Percentiles rank a stretch among this genome's conserved stretches.
These are phyloP conservation scores for Monochamus alternatus DNA, from an alignment of 2,888 invertebrate species.

Conservation along the genomic window DNA sequence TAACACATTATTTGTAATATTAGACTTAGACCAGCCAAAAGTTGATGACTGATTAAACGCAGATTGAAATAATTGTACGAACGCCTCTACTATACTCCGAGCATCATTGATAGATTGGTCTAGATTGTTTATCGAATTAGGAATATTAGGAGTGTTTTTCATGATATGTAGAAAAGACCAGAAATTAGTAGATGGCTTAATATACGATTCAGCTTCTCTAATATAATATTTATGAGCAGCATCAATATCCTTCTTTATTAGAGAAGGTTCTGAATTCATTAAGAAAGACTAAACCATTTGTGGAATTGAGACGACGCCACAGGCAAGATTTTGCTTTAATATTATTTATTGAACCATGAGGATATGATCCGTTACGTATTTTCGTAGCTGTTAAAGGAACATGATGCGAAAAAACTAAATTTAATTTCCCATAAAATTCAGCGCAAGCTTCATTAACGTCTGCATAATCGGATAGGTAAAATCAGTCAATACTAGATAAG, in stretches of 20 bases:
- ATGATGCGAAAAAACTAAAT: not conserved
- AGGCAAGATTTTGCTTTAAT: constrained; percentile 1
- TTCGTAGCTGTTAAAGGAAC: not conserved
- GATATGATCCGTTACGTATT: not conserved
- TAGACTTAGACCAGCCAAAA: not conserved
- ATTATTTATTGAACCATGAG: not conserved
- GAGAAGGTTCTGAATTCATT: not conserved
- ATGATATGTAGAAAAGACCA: not conserved
- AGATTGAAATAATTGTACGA: not conserved
- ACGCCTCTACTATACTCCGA: not conserved
- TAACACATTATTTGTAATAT: not conserved
- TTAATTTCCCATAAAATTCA: not conserved
- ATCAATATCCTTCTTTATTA: not conserved
- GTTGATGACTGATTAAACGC: not conserved
- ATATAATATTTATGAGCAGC: not conserved
- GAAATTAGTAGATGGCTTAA: not conserved
- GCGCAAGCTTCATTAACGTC: constrained; percentile 4
- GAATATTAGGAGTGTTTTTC: not conserved
- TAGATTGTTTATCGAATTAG: not conserved
- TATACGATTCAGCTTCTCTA: not conserved
- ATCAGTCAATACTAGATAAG: not conserved
- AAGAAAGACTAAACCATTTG: not conserved
- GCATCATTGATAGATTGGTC: not conserved
- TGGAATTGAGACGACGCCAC: not conserved
- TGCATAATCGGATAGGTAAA: not conserved